phyloP scores from a whole-genome alignment of 2,113 vertebrate genomes.

The Ciconia stormi region DNA sequence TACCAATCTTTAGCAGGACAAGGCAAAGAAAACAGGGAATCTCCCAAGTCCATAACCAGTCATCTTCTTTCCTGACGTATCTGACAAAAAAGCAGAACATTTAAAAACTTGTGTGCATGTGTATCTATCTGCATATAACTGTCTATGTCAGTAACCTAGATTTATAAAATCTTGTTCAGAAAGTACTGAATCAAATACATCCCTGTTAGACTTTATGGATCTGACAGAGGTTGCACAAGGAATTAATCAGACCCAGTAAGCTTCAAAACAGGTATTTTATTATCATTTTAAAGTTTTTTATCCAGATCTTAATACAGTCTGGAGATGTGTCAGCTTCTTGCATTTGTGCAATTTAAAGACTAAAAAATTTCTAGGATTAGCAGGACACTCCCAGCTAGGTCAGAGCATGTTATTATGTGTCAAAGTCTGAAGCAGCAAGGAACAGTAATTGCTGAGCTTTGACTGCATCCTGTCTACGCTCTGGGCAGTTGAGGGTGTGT shows the following conservation, averaged over 20 bases:
- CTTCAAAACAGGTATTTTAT: neutral
- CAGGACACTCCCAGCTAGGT: slow-evolving; percentile 9
- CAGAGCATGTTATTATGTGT: slow-evolving; percentile 1
- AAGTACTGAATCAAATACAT: neutral
- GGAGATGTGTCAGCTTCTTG: neutral
- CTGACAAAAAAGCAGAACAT: neutral
- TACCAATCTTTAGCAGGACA: neutral
- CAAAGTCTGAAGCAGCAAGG: neutral
- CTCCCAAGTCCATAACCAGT: neutral
- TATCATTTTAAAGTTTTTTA: neutral
- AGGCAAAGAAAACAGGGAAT: neutral
- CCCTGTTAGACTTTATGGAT: neutral
- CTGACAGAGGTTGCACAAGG: neutral
- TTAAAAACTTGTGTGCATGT: neutral
- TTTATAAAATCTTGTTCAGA: neutral
- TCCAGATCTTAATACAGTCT: neutral
- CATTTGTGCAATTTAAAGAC: neutral
- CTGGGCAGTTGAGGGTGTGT: slow-evolving; percentile 45
- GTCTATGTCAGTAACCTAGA: neutral
- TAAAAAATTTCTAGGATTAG: slow-evolving; percentile 30
- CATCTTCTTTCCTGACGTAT: neutral
- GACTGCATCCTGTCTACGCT: neutral
- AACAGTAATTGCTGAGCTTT: slow-evolving; percentile 39
- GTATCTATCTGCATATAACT: neutral
- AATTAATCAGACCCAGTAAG: neutral